These are phyloP conservation scores for Calycopis cecrops DNA, from an alignment of 1,140 invertebrate species.

Conservation along the genomic window DNA sequence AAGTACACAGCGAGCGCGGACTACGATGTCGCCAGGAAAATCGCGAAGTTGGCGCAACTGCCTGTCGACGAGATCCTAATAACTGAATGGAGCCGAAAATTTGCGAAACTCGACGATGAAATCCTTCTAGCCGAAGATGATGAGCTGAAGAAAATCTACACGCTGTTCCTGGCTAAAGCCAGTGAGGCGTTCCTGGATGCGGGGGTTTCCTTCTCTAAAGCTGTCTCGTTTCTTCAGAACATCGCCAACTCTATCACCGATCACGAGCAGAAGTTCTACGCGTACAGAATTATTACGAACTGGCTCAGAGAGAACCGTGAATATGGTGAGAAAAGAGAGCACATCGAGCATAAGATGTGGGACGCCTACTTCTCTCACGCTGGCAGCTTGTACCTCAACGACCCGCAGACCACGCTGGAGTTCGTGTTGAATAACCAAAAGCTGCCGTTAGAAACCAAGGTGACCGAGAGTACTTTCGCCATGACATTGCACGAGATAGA, in stretches of 20 bases:
- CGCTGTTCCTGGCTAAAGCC: slow-evolving; percentile 76
- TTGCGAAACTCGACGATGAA: slow-evolving; percentile 50
- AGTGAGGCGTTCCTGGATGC: slow-evolving; percentile 75
- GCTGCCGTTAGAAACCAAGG: slow-evolving; percentile 39
- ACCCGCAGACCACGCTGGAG: slow-evolving; percentile 51
- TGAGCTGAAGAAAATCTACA: slow-evolving; percentile 25
- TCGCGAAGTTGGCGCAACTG: slow-evolving; percentile 73
- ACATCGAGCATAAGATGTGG: slow-evolving; percentile 76
- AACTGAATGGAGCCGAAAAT: slow-evolving; percentile 71
- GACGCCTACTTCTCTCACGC: slow-evolving; percentile 53
- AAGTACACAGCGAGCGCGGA: slow-evolving; percentile 67
- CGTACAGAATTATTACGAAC: slow-evolving; percentile 73
- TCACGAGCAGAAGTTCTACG: slow-evolving; percentile 67
- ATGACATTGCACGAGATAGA: slow-evolving; percentile 61
- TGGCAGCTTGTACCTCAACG: slow-evolving; percentile 46
- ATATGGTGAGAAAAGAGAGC: slow-evolving; percentile 53
- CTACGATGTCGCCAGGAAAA: slow-evolving; percentile 75
- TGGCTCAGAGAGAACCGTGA: slow-evolving; percentile 72
- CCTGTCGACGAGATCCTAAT: slow-evolving; percentile 71
- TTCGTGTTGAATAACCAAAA: slow-evolving; percentile 56
- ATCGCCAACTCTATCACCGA: slow-evolving; percentile 69
- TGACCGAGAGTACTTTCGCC: slow-evolving; percentile 47
- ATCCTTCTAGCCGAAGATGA: slow-evolving; percentile 45
- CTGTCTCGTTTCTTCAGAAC: slow-evolving; percentile 75
- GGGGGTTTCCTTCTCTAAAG: slow-evolving; percentile 69